Base-by-base conservation (phyloP, 1,140 invertebrate species). In the Drosophila elegans region DNA sequence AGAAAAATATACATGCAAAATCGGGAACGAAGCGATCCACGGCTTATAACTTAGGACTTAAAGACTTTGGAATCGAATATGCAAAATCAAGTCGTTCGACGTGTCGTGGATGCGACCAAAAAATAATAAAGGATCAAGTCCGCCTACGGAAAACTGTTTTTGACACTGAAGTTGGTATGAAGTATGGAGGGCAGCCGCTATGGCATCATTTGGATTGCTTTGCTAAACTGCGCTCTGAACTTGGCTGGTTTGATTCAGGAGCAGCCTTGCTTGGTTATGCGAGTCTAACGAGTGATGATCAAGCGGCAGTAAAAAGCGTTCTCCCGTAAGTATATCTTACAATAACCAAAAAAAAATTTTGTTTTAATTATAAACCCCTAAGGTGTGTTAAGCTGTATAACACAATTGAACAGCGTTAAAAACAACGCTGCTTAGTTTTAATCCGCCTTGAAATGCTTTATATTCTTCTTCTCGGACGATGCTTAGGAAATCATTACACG, bases 141-240 rank as follows among this genome's bases (percentile, higher is more conserved):
- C 94, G 98, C 44, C 94, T 99, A 64, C 95, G 96, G 6, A 98
- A 98, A 93, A 97, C 96, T 80, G 97, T 98, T 80, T 98, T 94
- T 93, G 96, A 98, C 55, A 96, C 95, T 69, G 96, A 97, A 75
- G 93, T 96, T 45, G 97, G 95, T 0, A 94, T 94, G 78, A 96
- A 95, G 91, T 98, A 95, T 93, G 97, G 97, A 12, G 96, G 96
- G 0, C 93, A 96, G 75, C 95, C 96, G 73, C 92, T 95, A 27
- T 99, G 98, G 98, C 95, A 98, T 93, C 98, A 99, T 93, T 93
- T 98, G 9, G 96, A 97, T 67, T 99, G 98, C 92, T 99, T 99
- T 94, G 95, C 94, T 6, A 62, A 86, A 69, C 44, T 92, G 11
- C 74, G 91, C 2, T 64, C 68, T 48, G 95, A 97, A 53, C 89